A percentile compares a stretch with the other conserved stretches of the same genome.
These are phyloP conservation scores for Trematomus loennbergii DNA, from an alignment of 2,113 vertebrate genomes.

Conservation along the genomic window DNA sequence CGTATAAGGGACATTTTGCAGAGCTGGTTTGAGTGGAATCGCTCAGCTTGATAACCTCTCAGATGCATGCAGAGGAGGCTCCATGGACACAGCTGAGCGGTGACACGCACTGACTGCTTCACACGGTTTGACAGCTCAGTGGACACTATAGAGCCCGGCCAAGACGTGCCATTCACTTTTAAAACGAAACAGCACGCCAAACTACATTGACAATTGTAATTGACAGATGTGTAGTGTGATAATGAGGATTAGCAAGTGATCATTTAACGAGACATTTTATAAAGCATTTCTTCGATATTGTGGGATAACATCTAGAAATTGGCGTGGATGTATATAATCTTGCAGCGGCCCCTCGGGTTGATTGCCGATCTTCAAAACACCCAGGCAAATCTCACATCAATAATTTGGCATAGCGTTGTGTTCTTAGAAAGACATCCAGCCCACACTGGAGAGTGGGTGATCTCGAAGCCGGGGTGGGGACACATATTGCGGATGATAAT, in stretches of 20 bases:
- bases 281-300: background rate
- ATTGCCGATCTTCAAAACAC: background rate
- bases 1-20: background rate
- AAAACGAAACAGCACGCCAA: background rate
- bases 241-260: background rate
- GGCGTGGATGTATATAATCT: background rate
- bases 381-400: background rate
- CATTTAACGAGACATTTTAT: background rate
- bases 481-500: background rate
- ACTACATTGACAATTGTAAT: background rate
- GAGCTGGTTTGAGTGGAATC: background rate
- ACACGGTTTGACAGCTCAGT: background rate
- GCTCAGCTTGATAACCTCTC: background rate
- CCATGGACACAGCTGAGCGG: background rate
- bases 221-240: background rate
- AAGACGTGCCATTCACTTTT: background rate
- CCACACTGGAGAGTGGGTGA: background rate
- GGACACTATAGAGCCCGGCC: background rate
- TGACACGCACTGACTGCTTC: conserved; percentile 3
- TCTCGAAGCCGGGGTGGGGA: conserved; percentile 40
- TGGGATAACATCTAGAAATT: background rate
- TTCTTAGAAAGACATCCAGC: background rate
- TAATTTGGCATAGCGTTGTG: background rate
- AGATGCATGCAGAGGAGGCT: background rate
- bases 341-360: background rate